These are phyloP conservation scores for Peromyscus leucopus DNA, from an alignment of 2,113 vertebrate species.

Conservation along the genomic window DNA sequence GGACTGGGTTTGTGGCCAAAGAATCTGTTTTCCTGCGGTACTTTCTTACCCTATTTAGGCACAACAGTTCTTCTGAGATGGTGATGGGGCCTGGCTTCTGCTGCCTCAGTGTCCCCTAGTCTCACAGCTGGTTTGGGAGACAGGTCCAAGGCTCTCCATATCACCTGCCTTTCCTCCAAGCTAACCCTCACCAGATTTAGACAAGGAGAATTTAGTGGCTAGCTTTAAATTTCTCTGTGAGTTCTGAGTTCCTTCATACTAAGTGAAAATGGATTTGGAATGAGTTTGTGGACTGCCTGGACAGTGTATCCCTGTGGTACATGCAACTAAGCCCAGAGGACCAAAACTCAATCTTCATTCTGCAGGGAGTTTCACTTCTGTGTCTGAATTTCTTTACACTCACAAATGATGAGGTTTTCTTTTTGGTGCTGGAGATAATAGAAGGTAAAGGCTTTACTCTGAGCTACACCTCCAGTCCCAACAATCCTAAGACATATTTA, in stretches of 20 bases:
- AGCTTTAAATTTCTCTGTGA: background rate
- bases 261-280: background rate
- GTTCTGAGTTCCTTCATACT: background rate
- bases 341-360: background rate
- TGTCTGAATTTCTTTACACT: background rate
- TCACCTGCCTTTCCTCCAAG: background rate
- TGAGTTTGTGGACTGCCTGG: fast-evolving
- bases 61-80: background rate
- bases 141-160: background rate
- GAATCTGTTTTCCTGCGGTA: background rate
- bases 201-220: background rate
- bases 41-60: background rate
- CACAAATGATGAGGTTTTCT: background rate
- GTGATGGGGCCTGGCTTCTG: background rate
- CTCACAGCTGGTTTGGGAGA: background rate
- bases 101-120: background rate
- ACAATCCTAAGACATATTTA: background rate
- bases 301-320: background rate
- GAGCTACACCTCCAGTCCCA: too few relatives aligned
- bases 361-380: background rate
- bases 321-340: background rate
- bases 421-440: background rate
- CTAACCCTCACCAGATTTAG: background rate
- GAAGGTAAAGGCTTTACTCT: background rate
- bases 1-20: background rate